Conservation (phyloP, 2,113 vertebrate species). For the Alethe diademata region DNA sequence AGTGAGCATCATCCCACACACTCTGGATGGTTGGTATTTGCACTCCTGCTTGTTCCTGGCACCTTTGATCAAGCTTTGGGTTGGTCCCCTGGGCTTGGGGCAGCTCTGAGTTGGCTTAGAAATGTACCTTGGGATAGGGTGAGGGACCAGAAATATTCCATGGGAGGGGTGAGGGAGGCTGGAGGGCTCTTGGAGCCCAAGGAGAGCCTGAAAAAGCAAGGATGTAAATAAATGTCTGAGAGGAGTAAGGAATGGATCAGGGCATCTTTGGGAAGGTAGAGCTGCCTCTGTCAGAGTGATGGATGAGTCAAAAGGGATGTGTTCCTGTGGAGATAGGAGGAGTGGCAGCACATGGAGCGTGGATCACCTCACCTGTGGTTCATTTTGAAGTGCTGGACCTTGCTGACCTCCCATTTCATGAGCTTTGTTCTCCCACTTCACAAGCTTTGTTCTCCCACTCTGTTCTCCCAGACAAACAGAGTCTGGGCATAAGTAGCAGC, state of each 20-base stretch:
- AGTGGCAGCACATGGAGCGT: background rate
- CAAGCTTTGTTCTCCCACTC: background rate
- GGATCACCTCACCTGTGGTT: background rate
- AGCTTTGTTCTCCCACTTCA: background rate
- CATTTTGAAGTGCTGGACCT: background rate
- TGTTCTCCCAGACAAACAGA: background rate
- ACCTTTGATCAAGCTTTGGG: background rate
- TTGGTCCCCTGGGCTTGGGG: background rate
- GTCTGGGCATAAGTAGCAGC: background rate
- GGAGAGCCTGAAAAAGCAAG: background rate
- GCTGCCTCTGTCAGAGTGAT: background rate
- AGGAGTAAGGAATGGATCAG: background rate
- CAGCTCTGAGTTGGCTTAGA: background rate
- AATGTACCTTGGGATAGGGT: background rate
- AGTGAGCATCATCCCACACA: accelerated
- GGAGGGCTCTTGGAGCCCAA: background rate
- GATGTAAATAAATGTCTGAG: background rate
- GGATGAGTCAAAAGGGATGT: background rate
- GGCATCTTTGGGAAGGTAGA: background rate
- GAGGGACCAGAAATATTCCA: background rate
- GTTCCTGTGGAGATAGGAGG: background rate
- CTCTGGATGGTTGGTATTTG: accelerated
- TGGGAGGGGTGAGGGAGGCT: background rate
- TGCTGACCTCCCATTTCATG: background rate
- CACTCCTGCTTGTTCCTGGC: background rate